Percentiles rank a stretch among this genome's conserved stretches.
Conservation (phyloP, 2,113 vertebrate species). For the Melanerpes aurifrons region DNA sequence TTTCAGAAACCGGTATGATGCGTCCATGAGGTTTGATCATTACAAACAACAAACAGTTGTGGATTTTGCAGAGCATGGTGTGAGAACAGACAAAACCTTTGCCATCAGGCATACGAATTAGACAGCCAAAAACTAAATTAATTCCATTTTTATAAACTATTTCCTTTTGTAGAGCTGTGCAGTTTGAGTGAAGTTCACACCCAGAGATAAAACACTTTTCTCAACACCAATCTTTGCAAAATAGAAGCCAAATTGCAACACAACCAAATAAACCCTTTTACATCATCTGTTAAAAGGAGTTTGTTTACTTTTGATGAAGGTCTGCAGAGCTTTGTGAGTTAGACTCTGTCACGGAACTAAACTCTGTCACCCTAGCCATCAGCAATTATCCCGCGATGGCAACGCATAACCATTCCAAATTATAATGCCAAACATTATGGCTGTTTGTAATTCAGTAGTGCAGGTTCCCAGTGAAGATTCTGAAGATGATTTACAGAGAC, state of each 20-base stretch:
- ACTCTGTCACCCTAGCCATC: neutral
- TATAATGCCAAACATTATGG: neutral
- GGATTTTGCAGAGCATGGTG: neutral
- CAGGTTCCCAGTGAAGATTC: neutral
- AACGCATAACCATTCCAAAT: neutral
- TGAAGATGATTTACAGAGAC: neutral
- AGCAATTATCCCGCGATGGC: neutral
- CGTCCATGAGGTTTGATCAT: neutral
- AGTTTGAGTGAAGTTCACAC: neutral
- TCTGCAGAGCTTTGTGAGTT: neutral
- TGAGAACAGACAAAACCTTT: neutral
- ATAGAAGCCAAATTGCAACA: neutral
- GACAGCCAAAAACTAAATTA: neutral
- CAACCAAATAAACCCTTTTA: neutral
- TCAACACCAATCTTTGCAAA: neutral
- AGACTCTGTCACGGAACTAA: neutral
- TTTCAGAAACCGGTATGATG: neutral
- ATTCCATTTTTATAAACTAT: neutral
- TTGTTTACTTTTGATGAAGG: neutral
- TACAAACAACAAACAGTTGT: neutral
- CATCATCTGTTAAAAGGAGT: neutral
- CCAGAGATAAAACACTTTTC: neutral
- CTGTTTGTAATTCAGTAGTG: neutral
- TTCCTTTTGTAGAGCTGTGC: neutral
- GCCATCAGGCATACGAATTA: neutral